phyloP scores from a whole-genome alignment of 2,113 vertebrate species.

The Erythrocercus mccallii region DNA sequence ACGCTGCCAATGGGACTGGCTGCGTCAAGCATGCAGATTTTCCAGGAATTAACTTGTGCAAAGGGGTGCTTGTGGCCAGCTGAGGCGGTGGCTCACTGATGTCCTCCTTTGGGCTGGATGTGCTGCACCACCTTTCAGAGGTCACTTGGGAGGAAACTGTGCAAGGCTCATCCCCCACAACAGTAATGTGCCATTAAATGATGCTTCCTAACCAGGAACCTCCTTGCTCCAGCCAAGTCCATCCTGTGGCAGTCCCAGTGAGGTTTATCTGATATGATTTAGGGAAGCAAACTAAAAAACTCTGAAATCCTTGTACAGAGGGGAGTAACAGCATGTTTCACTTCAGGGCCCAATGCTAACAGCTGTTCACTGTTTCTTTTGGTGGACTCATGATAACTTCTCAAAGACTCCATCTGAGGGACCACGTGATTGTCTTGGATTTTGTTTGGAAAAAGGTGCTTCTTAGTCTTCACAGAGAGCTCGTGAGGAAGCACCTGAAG shows the following conservation, averaged over 20 bases:
- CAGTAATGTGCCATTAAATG: not conserved
- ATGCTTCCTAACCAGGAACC: not conserved
- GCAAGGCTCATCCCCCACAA: accelerated
- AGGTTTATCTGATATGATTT: not conserved
- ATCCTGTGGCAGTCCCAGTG: not conserved
- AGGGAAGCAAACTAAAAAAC: not conserved
- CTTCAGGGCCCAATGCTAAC: not conserved
- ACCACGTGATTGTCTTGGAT: accelerated
- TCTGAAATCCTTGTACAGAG: not conserved
- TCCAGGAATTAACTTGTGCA: not conserved
- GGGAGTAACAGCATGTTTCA: not conserved
- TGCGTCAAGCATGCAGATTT: not conserved
- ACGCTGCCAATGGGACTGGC: not conserved
- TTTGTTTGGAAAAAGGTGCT: not conserved
- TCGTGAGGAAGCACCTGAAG: not conserved
- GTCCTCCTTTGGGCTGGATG: not conserved
- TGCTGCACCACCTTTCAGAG: not conserved
- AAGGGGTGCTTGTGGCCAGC: not conserved
- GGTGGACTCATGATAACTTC: not conserved
- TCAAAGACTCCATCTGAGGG: not conserved
- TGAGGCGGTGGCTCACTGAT: not conserved
- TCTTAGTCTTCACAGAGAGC: not conserved
- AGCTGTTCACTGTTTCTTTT: not conserved
- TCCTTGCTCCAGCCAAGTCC: not conserved
- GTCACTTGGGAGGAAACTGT: not conserved